These are phyloP conservation scores for Arctocebus calabarensis DNA, from an alignment of 2,797 vertebrate species.

Conservation along the genomic window DNA sequence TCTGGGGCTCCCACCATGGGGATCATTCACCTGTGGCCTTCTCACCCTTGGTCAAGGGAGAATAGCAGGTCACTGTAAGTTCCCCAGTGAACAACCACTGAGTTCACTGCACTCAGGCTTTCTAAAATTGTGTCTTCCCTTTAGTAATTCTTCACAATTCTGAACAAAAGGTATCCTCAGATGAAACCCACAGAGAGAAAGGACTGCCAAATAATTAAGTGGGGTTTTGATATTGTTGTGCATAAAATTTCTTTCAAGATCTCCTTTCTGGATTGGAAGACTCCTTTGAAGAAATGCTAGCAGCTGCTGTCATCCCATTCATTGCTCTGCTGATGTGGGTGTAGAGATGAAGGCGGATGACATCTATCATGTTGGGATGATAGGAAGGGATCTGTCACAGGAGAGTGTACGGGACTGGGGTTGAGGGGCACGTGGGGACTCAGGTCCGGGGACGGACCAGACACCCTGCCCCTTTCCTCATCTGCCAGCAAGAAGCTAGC, in stretches of 20 bases:
- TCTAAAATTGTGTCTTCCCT: background rate
- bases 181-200: background rate
- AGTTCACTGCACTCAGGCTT: background rate
- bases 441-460: background rate
- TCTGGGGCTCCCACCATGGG: background rate
- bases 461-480: background rate
- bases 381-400: background rate
- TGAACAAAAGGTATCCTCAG: background rate
- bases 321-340: background rate
- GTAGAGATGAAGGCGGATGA: background rate
- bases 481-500: background rate
- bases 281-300: background rate
- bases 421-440: background rate
- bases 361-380: too few relatives aligned
- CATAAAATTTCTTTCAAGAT: background rate
- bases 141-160: background rate
- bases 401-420: background rate
- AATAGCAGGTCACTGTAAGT: background rate
- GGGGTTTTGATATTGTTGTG: background rate
- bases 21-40: background rate
- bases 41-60: background rate
- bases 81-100: background rate
- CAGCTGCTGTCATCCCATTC: fast-evolving
- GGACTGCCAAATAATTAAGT: background rate
- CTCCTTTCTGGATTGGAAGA: background rate